A percentile compares a stretch with the other conserved stretches of the same genome.
phyloP scores from a whole-genome alignment of 2,113 vertebrate species.

The Dendrocopos noguchii region DNA sequence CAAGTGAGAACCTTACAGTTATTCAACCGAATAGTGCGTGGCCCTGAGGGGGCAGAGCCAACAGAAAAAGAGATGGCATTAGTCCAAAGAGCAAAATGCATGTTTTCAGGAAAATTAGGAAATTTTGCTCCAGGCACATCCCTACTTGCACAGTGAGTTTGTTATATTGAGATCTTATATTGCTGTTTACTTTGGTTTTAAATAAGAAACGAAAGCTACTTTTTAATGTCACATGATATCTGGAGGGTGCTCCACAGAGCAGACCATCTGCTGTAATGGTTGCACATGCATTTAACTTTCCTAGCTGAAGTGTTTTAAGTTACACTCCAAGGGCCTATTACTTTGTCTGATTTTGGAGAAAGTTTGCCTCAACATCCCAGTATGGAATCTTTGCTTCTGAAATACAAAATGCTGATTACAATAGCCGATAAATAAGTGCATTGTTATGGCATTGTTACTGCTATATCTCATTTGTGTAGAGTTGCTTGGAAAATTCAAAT shows the following conservation, averaged over 20 bases:
- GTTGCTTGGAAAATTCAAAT: neutral
- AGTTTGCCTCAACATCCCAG: neutral
- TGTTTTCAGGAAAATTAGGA: slow-evolving; percentile 71
- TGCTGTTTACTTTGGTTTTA: slow-evolving; percentile 63
- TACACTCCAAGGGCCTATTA: neutral
- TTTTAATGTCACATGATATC: neutral
- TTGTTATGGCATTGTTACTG: neutral
- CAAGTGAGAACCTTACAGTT: slow-evolving; percentile 52
- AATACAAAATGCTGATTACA: neutral
- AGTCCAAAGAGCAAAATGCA: slow-evolving; percentile 65
- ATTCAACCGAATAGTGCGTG: slow-evolving; percentile 7
- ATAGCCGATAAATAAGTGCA: neutral
- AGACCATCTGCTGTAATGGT: neutral
- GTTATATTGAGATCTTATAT: slow-evolving; percentile 48
- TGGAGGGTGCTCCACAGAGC: neutral
- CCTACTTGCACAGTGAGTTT: slow-evolving; percentile 31
- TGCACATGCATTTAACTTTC: neutral
- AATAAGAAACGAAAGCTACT: slow-evolving; percentile 41
- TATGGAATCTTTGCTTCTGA: neutral
- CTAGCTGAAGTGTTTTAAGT: neutral
- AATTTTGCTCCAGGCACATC: slow-evolving; percentile 62
- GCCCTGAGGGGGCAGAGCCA: slow-evolving; percentile 34
- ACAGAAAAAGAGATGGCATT: slow-evolving; percentile 47
- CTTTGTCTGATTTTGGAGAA: neutral
- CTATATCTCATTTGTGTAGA: neutral